A percentile compares a stretch with the other conserved stretches of the same genome.
Evolutionary conservation across 2,113 vertebrate species (phyloP).

Genomic region (Tragelaphus scriptus): DNA sequence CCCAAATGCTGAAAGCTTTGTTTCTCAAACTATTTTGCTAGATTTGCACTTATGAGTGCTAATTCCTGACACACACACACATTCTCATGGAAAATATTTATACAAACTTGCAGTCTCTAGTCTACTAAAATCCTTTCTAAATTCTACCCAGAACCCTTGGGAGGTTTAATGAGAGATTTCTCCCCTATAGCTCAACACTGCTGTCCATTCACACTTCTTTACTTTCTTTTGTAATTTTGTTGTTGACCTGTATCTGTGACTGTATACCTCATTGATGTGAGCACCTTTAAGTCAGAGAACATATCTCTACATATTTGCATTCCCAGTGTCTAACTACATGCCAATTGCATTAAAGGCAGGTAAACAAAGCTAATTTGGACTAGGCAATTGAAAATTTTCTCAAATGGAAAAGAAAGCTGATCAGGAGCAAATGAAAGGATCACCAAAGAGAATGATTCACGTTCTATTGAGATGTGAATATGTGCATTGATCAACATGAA

Average conservation of each 20-base stretch:
- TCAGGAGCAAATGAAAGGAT: not conserved
- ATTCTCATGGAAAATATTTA: not conserved
- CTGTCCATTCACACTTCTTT: not conserved
- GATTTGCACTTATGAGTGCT: not conserved
- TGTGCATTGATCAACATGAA: not conserved
- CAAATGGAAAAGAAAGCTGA: not conserved
- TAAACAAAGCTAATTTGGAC: not conserved
- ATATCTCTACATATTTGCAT: not conserved
- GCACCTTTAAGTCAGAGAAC: not conserved
- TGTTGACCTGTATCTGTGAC: not conserved
- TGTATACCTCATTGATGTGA: not conserved
- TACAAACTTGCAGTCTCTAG: not conserved
- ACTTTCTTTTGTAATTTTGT: not conserved
- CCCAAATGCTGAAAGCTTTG: not conserved
- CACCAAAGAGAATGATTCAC: not conserved
- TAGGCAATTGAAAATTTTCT: not conserved
- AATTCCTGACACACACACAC: not conserved
- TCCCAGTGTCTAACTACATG: not conserved
- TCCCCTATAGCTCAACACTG: not conserved
- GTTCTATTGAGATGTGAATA: not conserved
- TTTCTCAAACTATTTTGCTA: not conserved
- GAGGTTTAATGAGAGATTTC: not conserved
- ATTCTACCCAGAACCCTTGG: not conserved
- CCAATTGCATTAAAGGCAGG: not conserved
- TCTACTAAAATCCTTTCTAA: not conserved